These are phyloP conservation scores for Coluber constrictor DNA, from an alignment of 2,797 vertebrate genomes.

Conservation along the genomic window DNA sequence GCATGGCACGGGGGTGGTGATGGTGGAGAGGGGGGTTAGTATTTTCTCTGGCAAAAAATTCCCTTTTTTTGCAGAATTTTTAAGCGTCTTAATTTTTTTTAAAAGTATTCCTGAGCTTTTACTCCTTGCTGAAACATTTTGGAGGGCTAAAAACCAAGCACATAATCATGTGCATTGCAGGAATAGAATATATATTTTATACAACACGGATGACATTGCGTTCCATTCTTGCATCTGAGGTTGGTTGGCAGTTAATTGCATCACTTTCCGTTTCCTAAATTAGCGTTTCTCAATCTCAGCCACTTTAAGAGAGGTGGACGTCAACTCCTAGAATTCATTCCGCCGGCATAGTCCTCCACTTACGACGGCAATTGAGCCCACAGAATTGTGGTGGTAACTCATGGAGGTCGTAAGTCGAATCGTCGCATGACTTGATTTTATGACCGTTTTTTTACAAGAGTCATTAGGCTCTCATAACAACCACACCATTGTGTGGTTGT, in stretches of 20 bases:
- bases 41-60: neutral
- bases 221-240: neutral
- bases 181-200: too few species aligned
- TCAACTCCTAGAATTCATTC: neutral
- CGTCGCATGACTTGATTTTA: neutral
- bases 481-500: neutral
- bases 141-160: neutral
- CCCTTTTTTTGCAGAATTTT: neutral
- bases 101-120: neutral
- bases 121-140: neutral
- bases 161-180: neutral
- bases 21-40: neutral
- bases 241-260: neutral
- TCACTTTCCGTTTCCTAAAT: neutral
- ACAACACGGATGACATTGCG: neutral
- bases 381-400: neutral
- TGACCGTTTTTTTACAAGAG: neutral
- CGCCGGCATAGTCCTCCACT: neutral
- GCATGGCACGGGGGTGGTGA: rapidly evolving
- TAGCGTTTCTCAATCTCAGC: neutral
- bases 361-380: too few species aligned
- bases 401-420: neutral
- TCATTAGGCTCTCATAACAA: neutral
- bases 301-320: neutral
- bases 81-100: neutral